These are phyloP conservation scores for Danio kyathit DNA, from an alignment of 2,797 vertebrate species.

Conservation along the genomic window DNA sequence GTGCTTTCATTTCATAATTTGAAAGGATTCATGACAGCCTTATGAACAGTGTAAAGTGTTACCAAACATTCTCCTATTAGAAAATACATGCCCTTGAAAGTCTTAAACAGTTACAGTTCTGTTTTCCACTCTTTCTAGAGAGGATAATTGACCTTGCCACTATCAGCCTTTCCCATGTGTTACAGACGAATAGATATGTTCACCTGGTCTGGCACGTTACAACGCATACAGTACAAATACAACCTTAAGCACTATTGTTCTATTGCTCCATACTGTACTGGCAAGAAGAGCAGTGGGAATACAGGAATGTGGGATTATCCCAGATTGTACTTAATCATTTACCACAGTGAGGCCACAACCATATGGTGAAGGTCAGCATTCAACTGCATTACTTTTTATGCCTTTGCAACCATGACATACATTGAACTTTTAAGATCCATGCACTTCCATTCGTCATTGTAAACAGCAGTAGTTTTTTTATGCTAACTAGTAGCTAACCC, in stretches of 20 bases:
- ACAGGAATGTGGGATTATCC: constrained; percentile 73
- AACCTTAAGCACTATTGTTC: neutral
- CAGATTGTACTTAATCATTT: constrained; percentile 75
- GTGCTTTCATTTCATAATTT: no score
- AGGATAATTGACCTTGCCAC: neutral
- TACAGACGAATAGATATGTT: neutral
- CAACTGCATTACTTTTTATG: constrained; percentile 41
- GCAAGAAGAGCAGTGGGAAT: constrained; percentile 62
- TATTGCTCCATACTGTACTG: constrained; percentile 2
- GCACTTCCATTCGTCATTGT: no score
- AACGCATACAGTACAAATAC: neutral
- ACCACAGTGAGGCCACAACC: constrained; percentile 62
- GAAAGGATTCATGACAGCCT: no score
- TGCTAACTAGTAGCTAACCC: no score
- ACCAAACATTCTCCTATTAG: neutral
- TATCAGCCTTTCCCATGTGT: no score
- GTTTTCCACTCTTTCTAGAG: neutral
- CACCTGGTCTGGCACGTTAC: neutral
- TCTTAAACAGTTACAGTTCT: neutral
- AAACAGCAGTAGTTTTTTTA: no score
- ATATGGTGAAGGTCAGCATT: constrained; percentile 68
- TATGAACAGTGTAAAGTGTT: no score
- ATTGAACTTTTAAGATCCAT: no score
- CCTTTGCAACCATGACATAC: neutral
- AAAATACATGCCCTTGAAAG: neutral